Evolutionary conservation across 2,797 vertebrate genomes (phyloP).

Genomic region (Spea hammondii): DNA sequence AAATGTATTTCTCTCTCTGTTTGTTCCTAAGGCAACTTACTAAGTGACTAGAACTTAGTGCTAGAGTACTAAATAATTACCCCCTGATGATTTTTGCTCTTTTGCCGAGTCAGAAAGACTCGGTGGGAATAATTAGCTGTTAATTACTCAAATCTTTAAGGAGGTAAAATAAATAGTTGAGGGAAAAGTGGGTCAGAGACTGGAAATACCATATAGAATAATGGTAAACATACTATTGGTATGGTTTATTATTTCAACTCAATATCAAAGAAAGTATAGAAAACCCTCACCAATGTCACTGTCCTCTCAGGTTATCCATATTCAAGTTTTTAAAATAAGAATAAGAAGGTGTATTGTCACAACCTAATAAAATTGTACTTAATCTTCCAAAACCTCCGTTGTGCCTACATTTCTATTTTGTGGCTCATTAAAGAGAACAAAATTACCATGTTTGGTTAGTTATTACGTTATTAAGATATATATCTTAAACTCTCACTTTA

Average conservation of each 20-base stretch:
- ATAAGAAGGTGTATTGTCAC: no score
- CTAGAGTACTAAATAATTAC: conserved; percentile 54
- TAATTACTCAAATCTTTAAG: conserved; percentile 54
- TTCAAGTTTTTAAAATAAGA: no score
- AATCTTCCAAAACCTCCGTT: no score
- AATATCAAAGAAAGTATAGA: not conserved
- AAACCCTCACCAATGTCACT: no score
- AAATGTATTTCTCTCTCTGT: conserved; percentile 45
- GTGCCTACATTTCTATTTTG: no score
- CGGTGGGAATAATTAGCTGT: conserved; percentile 52
- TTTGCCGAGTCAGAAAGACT: conserved; percentile 53
- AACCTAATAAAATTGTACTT: no score
- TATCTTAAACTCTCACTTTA: no score
- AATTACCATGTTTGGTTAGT: no score
- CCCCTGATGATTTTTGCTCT: conserved; percentile 54
- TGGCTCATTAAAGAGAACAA: no score
- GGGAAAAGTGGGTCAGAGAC: conserved; percentile 45
- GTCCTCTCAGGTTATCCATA: no score
- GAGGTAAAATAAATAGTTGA: conserved; percentile 42
- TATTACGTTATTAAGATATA: no score
- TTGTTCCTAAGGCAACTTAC: conserved; percentile 54
- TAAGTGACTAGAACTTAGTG: conserved; percentile 53
- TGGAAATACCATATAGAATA: conserved; percentile 15
- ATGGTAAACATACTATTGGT: not conserved
- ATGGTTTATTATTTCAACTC: not conserved